Evolutionary conservation across 2,888 invertebrate species (phyloP), one percentile per base, ranked within the genome.

Genomic region (Drosophila cognata): DNA sequence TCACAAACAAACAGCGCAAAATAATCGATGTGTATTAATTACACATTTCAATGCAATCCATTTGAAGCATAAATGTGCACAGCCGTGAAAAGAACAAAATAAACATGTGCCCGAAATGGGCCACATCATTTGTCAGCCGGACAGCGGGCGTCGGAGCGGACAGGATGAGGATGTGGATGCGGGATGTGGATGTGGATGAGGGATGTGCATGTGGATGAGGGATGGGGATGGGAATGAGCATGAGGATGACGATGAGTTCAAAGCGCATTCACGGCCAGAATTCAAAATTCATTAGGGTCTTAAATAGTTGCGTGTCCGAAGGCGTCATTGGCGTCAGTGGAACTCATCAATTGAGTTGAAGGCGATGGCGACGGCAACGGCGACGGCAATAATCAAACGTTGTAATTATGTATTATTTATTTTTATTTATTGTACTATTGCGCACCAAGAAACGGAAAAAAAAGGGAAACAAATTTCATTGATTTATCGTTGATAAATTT

Each of bases 361-460:
- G 41, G 11, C 59, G 72, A 43, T 35, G 68, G 70, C 63, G 60
- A 60, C 38, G 62, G 52, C 67, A 5, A 35, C 2, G 36, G 36
- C 36, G 16, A 36, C 36, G 36, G 60, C 79, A 69, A 79, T 76
- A 79, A 87, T 79, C 77, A 82, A 89, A 90, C 74, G 79, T 58
- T 88, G 88, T 89, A 90, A 88, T 89, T 87, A 90, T 84, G 74
- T 77, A 82, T 88, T 87, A 87, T 90, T 89, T 90, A 86, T 89
- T 88, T 82, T 77, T 88, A 89, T 89, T 88, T 90, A 82, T 85
- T 88, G 88, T 80, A 64, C 65, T 66, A 85, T 80, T 89, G 79
- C 68, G 70, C 84, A 81, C 64, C 16, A 46, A 46, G 25, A 4
- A 46, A 16, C 43, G 11, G 21, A 21, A 6, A 4, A 8, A n/a